A percentile compares a stretch with the other conserved stretches of the same genome.
Conservation (phyloP, 2,797 vertebrate species). For the Coracias cyanogaster region DNA sequence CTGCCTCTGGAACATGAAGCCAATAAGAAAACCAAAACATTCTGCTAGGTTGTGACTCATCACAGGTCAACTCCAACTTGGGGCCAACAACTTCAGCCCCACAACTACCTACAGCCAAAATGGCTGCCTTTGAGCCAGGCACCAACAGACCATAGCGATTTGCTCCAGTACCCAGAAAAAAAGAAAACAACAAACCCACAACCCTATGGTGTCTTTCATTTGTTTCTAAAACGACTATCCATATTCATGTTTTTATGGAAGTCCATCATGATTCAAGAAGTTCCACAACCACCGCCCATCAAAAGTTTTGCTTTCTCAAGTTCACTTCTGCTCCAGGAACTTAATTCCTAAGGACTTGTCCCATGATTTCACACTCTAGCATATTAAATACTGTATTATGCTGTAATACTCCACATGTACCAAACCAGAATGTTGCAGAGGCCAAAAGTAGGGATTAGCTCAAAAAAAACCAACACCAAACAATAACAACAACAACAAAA, state of each 20-base stretch:
- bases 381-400: neutral
- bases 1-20: too few relatives aligned
- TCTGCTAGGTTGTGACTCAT: too few relatives aligned
- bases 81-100: neutral
- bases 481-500: neutral
- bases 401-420: rapidly evolving
- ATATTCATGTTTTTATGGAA: neutral
- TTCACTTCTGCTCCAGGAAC: neutral
- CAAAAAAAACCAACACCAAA: neutral
- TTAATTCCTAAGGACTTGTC: neutral
- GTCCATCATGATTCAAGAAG: neutral
- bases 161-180: neutral
- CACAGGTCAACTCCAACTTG: too few relatives aligned
- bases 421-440: neutral
- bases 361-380: neutral
- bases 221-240: neutral
- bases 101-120: neutral
- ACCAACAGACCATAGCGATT: neutral
- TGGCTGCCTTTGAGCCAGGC: neutral
- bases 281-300: neutral
- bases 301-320: neutral
- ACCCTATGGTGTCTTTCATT: neutral
- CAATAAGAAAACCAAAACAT: too few relatives aligned
- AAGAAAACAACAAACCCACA: too few relatives aligned
- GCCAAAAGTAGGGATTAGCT: neutral